Percentiles rank a stretch among this genome's conserved stretches.
Evolutionary conservation across 2,113 vertebrate genomes (phyloP).

Genomic region (Tachycineta bicolor): DNA sequence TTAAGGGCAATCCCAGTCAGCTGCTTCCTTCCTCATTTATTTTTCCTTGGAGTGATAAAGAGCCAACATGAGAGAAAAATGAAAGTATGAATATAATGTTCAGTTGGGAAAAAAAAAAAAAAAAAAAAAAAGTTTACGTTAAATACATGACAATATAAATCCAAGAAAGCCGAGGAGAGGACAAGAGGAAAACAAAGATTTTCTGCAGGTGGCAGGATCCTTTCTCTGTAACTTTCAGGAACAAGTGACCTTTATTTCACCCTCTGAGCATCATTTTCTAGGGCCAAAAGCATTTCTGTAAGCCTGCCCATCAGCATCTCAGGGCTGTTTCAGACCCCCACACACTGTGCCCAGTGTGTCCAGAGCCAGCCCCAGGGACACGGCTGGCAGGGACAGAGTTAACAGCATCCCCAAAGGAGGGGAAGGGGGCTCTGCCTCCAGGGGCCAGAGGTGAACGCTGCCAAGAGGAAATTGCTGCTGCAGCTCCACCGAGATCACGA

Average conservation of each 20-base stretch:
- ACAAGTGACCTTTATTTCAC: not conserved
- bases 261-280: not conserved
- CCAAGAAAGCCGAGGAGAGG: not conserved
- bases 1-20: not conserved
- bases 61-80: not conserved
- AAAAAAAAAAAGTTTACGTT: not conserved
- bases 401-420: not conserved
- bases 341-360: not conserved
- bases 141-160: not conserved
- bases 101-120: not conserved
- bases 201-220: not conserved
- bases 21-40: not conserved
- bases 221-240: not conserved
- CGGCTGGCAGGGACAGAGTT: not conserved
- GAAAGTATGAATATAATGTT: not conserved
- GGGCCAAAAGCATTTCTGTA: not conserved
- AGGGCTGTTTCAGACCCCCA: not conserved
- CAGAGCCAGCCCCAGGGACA: not conserved
- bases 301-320: not conserved
- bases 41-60: not conserved
- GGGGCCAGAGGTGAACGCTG: not conserved
- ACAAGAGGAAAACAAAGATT: not conserved
- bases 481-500: not conserved
- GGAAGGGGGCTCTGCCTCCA: not conserved
- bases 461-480: constrained; percentile 38